A percentile compares a stretch with the other conserved stretches of the same genome.
These are phyloP conservation scores for Perithous albicinctus DNA, from an alignment of 2,888 invertebrate genomes.

Conservation along the genomic window DNA sequence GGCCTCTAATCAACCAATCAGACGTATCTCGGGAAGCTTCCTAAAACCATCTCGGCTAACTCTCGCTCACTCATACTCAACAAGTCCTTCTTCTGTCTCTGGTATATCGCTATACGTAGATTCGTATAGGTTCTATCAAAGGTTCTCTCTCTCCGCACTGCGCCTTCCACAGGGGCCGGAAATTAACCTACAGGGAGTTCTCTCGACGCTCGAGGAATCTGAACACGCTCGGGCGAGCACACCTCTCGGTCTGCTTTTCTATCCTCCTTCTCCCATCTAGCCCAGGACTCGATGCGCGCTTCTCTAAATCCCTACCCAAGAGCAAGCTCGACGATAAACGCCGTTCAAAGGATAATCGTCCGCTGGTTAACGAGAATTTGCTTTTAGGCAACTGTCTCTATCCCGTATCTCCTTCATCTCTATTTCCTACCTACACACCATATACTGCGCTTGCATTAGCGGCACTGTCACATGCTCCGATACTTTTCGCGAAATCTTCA, in stretches of 20 bases:
- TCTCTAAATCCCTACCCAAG: conserved; percentile 53
- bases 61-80: background rate
- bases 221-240: conserved; percentile 48
- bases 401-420: background rate
- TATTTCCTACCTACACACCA: conserved; percentile 25
- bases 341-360: conserved; percentile 66
- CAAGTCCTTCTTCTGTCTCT: background rate
- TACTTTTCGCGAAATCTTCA: background rate
- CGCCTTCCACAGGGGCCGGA: conserved; percentile 65
- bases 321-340: conserved; percentile 56
- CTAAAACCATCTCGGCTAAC: conserved; percentile 13
- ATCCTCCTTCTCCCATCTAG: conserved; percentile 32
- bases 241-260: conserved; percentile 22
- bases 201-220: conserved; percentile 64
- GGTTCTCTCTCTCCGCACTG: conserved; percentile 21
- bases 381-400: conserved; percentile 59
- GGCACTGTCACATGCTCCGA: background rate
- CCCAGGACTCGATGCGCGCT: conserved; percentile 46
- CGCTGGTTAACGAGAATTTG: conserved; percentile 66
- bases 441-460: background rate
- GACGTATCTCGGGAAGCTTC: conserved; percentile 25
- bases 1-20: too few relatives aligned
- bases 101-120: background rate
- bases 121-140: background rate
- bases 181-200: conserved; percentile 69